These are phyloP conservation scores for Thinocorus orbignyianus DNA, from an alignment of 2,113 vertebrate genomes.

Conservation along the genomic window DNA sequence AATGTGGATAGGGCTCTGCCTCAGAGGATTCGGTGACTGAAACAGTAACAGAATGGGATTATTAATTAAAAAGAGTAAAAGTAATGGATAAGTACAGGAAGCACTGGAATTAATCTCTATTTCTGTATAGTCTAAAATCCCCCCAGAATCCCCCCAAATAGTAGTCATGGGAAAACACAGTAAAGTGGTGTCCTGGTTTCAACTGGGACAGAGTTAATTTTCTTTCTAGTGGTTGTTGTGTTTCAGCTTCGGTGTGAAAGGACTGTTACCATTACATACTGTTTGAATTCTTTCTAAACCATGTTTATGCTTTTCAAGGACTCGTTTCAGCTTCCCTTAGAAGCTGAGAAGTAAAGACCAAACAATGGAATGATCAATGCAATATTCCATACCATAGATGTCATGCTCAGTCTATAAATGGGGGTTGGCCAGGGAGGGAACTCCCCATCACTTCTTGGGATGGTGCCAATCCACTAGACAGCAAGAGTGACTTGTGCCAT, in stretches of 20 bases:
- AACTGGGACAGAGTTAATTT: background rate
- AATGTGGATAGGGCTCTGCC: background rate
- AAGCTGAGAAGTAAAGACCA: background rate
- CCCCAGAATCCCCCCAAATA: background rate
- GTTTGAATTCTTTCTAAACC: background rate
- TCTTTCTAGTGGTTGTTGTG: background rate
- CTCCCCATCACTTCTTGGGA: background rate
- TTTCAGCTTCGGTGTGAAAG: background rate
- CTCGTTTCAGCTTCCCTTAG: background rate
- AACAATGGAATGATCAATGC: background rate
- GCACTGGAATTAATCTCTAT: background rate
- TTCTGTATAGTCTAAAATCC: background rate
- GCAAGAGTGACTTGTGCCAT: background rate
- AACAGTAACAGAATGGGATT: background rate
- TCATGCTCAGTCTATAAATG: background rate
- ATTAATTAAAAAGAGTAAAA: slow-evolving; percentile 1
- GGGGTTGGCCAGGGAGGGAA: background rate
- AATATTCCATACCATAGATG: background rate
- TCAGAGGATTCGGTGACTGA: background rate
- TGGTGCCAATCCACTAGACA: background rate
- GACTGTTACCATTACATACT: background rate
- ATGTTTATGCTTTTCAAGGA: background rate
- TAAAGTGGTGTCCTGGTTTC: background rate
- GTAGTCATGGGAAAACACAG: background rate
- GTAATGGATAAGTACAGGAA: background rate